Evolutionary conservation across 2,113 vertebrate genomes (phyloP).

Genomic region (Labeo rohita): DNA sequence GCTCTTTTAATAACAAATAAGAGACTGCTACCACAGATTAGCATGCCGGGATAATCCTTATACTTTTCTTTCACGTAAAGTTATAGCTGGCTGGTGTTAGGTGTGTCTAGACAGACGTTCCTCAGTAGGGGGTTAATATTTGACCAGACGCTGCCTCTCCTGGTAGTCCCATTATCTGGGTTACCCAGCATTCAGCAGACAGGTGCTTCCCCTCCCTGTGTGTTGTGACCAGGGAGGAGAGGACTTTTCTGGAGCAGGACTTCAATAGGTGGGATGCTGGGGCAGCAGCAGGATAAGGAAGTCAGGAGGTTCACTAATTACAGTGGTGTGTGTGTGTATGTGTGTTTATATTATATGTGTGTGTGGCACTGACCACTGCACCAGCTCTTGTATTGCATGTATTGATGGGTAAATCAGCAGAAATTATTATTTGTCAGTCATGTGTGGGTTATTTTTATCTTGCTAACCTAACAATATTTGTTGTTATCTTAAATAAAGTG

Average conservation of each 20-base stretch:
- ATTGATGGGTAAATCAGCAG: not conserved
- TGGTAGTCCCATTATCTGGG: conserved; percentile 67
- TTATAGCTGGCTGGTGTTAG: conserved; percentile 48
- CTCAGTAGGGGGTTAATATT: conserved; percentile 71
- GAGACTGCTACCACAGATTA: not conserved
- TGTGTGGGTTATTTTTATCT: not conserved
- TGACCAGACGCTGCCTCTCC: conserved; percentile 53
- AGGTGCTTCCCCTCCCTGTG: conserved; percentile 62
- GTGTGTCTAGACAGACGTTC: conserved; percentile 68
- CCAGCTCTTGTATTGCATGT: not conserved
- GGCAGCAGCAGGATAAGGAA: conserved; percentile 42
- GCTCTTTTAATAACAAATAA: not conserved
- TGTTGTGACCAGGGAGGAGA: not conserved
- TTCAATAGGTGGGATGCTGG: conserved; percentile 34
- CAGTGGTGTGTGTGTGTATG: conserved; percentile 44
- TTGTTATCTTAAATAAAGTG: not conserved
- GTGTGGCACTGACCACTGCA: not conserved
- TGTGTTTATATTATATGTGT: not conserved
- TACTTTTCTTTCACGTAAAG: conserved; percentile 25
- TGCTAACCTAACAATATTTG: not conserved
- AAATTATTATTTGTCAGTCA: conserved; percentile 20
- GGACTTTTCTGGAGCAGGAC: conserved; percentile 63
- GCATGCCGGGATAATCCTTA: conserved; percentile 16
- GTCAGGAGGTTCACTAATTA: conserved; percentile 39
- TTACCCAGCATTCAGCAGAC: conserved; percentile 68